Conservation (phyloP, 2,797 vertebrate genomes). For the Iguana delicatissima region DNA sequence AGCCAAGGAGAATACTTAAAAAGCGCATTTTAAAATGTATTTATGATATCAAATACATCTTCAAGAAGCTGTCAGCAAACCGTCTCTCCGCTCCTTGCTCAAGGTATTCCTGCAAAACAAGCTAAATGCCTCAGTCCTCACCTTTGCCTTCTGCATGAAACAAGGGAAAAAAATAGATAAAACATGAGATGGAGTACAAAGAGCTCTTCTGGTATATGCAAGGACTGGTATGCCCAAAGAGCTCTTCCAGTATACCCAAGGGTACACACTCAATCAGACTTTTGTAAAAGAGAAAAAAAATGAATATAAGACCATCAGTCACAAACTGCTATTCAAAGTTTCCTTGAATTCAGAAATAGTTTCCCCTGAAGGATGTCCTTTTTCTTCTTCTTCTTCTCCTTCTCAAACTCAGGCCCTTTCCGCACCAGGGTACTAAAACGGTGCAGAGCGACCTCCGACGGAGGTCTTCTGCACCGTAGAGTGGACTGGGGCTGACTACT, state of each 20-base stretch:
- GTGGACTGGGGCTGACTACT: too few species aligned
- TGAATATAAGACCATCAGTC: neutral
- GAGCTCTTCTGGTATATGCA: neutral
- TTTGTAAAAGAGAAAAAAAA: neutral
- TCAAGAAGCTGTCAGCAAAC: neutral
- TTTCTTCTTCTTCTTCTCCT: too few species aligned
- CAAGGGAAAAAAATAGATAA: constrained; percentile 30
- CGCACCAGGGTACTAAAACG: too few species aligned
- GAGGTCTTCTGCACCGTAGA: too few species aligned
- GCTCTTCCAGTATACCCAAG: neutral
- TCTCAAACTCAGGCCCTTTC: too few species aligned
- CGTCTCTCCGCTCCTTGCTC: neutral
- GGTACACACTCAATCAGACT: neutral
- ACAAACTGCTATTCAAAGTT: neutral
- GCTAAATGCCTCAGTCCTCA: neutral
- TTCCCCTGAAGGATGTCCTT: too few species aligned
- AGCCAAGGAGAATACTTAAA: constrained; percentile 29
- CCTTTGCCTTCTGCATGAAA: neutral
- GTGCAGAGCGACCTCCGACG: too few species aligned
- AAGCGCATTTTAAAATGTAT: constrained; percentile 20
- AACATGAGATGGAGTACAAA: neutral
- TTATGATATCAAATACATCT: constrained; percentile 3
- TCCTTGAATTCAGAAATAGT: neutral
- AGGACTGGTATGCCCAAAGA: neutral
- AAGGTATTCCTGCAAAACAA: neutral